These are phyloP conservation scores for Silurus aristotelis DNA, from an alignment of 2,797 vertebrate species.

Conservation along the genomic window DNA sequence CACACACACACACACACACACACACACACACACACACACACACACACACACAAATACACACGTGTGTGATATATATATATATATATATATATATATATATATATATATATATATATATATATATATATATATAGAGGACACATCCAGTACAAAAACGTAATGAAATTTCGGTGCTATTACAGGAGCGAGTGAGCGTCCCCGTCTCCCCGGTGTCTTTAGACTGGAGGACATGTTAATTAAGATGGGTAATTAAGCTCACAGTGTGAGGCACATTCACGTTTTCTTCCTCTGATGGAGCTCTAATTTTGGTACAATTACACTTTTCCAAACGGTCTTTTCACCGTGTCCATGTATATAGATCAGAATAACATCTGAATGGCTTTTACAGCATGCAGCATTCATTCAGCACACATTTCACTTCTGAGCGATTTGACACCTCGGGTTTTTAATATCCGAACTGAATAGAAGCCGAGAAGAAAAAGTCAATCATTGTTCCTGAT, in stretches of 20 bases:
- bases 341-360: not conserved
- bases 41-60: too few species aligned
- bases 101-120: too few species aligned
- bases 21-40: too few species aligned
- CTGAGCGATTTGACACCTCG: not conserved
- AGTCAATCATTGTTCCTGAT: not conserved
- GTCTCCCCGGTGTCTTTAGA: conserved; percentile 45
- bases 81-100: too few species aligned
- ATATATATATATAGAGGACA: not conserved
- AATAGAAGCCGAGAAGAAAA: not conserved
- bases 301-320: conserved; percentile 45
- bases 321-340: conserved; percentile 27
- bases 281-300: conserved; percentile 47
- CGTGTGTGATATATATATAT: too few species aligned
- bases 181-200: conserved; percentile 28
- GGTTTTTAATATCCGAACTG: not conserved
- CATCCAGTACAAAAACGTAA: conserved; percentile 12
- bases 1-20: too few species aligned
- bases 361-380: not conserved
- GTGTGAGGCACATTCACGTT: conserved; percentile 45
- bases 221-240: conserved; percentile 53
- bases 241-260: conserved; percentile 55
- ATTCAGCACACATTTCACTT: not conserved
- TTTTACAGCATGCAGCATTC: not conserved
- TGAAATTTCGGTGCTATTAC: conserved; percentile 17